Evolutionary conservation across 2,113 vertebrate genomes (phyloP), one percentile per base, ranked within the genome.

Genomic region (Sardina pilchardus): DNA sequence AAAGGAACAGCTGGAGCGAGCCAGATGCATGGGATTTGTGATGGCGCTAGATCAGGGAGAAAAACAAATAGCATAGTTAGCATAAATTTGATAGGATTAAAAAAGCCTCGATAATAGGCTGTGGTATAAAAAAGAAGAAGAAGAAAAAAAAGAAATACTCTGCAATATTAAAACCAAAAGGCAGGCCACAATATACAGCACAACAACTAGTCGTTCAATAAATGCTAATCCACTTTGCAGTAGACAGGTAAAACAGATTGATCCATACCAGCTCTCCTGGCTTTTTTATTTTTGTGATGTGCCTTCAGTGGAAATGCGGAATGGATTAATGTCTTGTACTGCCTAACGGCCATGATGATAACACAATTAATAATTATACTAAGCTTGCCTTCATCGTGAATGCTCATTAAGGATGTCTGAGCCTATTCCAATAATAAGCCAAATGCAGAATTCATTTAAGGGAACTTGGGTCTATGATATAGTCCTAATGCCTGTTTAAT

Each of bases 401-500:
- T 78, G 16, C 10, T 78, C 71, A 78, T 78, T 78, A 78, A 78
- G 30, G 14, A 17, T 36, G 71, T 36, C 26, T 36, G 30, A 78
- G 71, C 14, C 71, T 36, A 78, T 34, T 78, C 30, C 71, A 34
- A 34, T 75, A 75, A 75, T 78, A 78, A 34, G 71, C 71, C 30
- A 17, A 78, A 34, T 78, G 71, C 3, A 78, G 81, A 48, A 82
- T 82, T 50, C 44, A 82, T 82, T 82, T 50, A 48, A 26, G 48
- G 26, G 6, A 50, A 48, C 81, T 45, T 26, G 81, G 48, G n/a
- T 82, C 42, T 82, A 30, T 47, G 45, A 78, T 34, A 34, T 45
- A 50, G 71, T 12, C 71, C 71, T 78, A 78, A 78, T 78, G 71
- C 30, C 30, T 82, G 81, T 47, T 82, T 82, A 50, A 82, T 50